A percentile compares a stretch with the other conserved stretches of the same genome.
These are phyloP conservation scores for Theocolax elegans DNA, from an alignment of 1,140 invertebrate genomes.

Conservation along the genomic window DNA sequence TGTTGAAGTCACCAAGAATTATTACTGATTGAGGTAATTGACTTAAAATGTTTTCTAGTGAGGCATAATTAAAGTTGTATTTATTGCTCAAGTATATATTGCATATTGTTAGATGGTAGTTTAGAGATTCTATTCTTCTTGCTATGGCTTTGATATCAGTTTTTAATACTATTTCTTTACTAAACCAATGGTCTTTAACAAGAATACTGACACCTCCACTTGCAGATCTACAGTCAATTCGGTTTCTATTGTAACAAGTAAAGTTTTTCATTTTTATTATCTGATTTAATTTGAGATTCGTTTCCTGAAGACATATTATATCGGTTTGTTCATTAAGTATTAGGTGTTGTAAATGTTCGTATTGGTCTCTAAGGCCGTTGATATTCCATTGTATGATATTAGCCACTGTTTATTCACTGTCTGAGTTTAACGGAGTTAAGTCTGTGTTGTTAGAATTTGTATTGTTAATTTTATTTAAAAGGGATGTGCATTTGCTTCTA, in stretches of 20 bases:
- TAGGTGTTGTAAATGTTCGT: not conserved
- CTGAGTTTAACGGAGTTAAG: too few relatives aligned
- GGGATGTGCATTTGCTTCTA: too few relatives aligned
- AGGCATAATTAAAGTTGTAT: conserved; percentile 20
- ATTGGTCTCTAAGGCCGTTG: not conserved
- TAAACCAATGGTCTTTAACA: conserved; percentile 43
- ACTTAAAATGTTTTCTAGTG: conserved; percentile 45
- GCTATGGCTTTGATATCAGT: conserved; percentile 47
- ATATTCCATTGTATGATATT: not conserved
- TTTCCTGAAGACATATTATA: not conserved
- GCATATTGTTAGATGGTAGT: not conserved
- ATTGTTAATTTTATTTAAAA: too few relatives aligned
- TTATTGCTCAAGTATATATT: conserved; percentile 39
- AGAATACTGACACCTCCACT: conserved; percentile 50
- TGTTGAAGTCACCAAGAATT: conserved; percentile 48
- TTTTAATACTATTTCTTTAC: conserved; percentile 44
- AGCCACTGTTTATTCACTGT: too few relatives aligned
- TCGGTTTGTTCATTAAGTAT: not conserved
- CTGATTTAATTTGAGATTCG: not conserved
- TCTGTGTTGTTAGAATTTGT: too few relatives aligned
- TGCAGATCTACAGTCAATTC: conserved; percentile 33
- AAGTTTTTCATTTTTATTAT: not conserved
- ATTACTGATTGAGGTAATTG: conserved; percentile 47
- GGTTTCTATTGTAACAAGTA: conserved; percentile 37
- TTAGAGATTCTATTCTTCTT: not conserved